These are phyloP conservation scores for Laterallus jamaicensis DNA, from an alignment of 2,113 vertebrate genomes.

Conservation along the genomic window DNA sequence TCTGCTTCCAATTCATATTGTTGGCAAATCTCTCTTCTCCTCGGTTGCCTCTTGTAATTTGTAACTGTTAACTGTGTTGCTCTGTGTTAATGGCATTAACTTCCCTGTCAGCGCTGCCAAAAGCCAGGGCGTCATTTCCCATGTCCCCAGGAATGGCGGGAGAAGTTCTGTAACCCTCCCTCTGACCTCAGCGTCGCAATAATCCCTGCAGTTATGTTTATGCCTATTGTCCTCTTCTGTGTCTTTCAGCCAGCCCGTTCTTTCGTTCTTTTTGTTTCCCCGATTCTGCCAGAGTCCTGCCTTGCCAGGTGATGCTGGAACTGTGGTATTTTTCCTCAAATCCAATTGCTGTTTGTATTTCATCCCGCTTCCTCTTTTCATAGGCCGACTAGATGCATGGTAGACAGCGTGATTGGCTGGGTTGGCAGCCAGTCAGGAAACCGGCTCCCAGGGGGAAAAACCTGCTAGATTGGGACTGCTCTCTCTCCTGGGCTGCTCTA, in stretches of 20 bases:
- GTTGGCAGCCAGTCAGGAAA: not conserved
- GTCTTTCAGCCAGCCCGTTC: not conserved
- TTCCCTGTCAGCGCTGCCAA: not conserved
- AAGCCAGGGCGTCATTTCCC: not conserved
- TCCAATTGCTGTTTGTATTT: not conserved
- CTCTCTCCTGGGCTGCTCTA: not conserved
- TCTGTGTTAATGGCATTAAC: not conserved
- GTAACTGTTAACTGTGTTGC: not conserved
- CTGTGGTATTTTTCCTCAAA: not conserved
- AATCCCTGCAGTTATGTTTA: not conserved
- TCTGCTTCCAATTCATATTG: not conserved
- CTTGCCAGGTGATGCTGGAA: not conserved
- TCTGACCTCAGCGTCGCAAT: not conserved
- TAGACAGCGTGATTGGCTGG: not conserved
- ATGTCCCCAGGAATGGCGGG: not conserved
- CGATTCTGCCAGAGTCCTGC: not conserved
- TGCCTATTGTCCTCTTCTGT: not conserved
- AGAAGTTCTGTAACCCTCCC: not conserved
- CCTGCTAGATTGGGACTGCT: not conserved
- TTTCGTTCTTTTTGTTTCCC: not conserved
- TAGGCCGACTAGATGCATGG: rapidly evolving
- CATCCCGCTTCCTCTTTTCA: not conserved
- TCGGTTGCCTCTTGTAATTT: not conserved
- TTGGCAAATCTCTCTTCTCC: not conserved
- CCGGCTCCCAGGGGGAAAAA: not conserved